Evolutionary conservation across 2,797 vertebrate genomes (phyloP), one percentile per base, ranked within the genome.

Genomic region (Molossus alvarezi): DNA sequence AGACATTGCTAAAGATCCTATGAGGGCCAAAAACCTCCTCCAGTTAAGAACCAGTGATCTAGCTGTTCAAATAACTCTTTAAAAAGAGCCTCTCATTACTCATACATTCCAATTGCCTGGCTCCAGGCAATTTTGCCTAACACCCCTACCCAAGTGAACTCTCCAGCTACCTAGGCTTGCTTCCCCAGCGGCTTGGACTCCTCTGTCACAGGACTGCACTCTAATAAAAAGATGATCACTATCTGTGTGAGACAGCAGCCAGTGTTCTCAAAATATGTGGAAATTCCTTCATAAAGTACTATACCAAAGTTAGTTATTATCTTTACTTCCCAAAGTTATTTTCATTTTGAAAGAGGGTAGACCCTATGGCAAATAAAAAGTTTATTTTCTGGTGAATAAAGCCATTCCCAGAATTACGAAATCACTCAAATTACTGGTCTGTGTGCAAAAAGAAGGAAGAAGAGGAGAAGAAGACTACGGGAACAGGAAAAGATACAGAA

Each of bases 1-100:
- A 96, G 55, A 90, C 15, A 20, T 87, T 53, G 72, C 60, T 65
- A 51, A 64, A 87, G 69, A 2, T 64, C 41, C 45, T 13, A 33
- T 17, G 62, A 11, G 17, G 48, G 21, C 48, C 65, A 33, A 87
- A 88, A 90, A 76, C 62, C 71, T 55, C 82, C 41, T 89, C 41
- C 37, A 62, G 53, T 88, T 73, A 57, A 88, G 81, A 25, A 71
- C 53, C 18, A 60, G 48, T 55, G 27, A 60, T 73, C 7, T 33
- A 87, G 23, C 33, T 95, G 55, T 92, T 90, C 13, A 71, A 92
- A 87, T 45, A 95, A 86, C 33, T 81, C 33, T 89, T 77, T 23
- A 73, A 29, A 85, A 60, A 41, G n/a, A 72, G 27, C 79, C 21
- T 67, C 33, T 83, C 18, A 72, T 85, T 60, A 37, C 75, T n/a